phyloP scores from a whole-genome alignment of 1,140 invertebrate genomes.

The Neocloeon triangulifer region DNA sequence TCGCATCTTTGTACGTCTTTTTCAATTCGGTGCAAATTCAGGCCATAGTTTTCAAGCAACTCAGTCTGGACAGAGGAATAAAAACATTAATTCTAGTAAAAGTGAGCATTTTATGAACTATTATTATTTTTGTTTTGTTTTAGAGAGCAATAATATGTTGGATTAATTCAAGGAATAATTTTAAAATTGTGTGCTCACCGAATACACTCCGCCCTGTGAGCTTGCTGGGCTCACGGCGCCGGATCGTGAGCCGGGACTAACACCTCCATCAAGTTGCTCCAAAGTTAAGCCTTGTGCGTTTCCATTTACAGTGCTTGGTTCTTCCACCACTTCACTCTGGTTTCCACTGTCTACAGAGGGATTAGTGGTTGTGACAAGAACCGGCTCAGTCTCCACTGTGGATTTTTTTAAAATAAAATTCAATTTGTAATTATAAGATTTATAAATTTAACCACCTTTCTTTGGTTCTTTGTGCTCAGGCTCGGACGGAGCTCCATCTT shows the following conservation, averaged over 20 bases:
- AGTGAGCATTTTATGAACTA: background rate
- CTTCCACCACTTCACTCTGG: constrained; percentile 9
- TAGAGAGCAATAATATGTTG: no score
- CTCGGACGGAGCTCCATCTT: no score
- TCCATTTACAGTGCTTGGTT: background rate
- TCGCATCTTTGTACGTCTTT: constrained; percentile 92
- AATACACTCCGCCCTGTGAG: constrained; percentile 69
- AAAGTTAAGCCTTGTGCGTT: background rate
- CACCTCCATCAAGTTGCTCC: constrained; percentile 12
- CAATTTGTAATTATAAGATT: no score
- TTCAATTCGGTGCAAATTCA: constrained; percentile 85
- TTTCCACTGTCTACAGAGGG: constrained; percentile 22
- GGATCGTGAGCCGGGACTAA: constrained; percentile 23
- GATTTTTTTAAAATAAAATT: no score
- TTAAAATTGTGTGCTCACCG: no score
- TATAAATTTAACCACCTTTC: no score
- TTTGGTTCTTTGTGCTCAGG: no score
- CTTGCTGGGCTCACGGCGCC: constrained; percentile 54
- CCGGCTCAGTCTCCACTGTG: no score
- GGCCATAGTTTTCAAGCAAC: constrained; percentile 61
- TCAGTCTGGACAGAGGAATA: constrained; percentile 31
- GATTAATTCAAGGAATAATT: constrained; percentile 8
- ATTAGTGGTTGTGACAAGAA: constrained; percentile 21
- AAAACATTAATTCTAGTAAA: constrained; percentile 5
- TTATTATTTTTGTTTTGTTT: background rate